Evolutionary conservation across 2,888 invertebrate genomes (phyloP), one percentile per base, ranked within the genome.

Genomic region (Himalopsyche anomala): DNA sequence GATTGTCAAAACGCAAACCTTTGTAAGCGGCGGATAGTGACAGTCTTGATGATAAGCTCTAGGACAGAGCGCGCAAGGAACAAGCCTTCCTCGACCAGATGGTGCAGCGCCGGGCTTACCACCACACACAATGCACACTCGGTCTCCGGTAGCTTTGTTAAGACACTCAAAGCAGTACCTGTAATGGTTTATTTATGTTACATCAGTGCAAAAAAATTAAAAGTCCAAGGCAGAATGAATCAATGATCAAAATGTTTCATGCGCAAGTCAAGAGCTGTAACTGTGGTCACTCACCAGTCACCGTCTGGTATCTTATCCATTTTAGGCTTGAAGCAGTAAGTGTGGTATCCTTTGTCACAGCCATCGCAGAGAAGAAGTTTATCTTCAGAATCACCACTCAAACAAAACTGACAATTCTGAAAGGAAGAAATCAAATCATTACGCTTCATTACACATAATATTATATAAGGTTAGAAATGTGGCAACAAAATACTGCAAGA

Each of bases 261-360:
- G 6, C 6, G 9, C 11, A 11, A 2, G 45, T 11, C 45, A 17
- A 79, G 42, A 85, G 87, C 62, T 85, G 83, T 80, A 88, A 88
- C 17, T 15, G 19, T 79, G 38, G 5, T 92, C 4, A 38, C 95
- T 94, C 90, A 97, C 99, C 99, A 99, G 92, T 99, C 99, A 51
- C 99, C 99, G 89, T 98, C 98, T 28, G 99, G 99, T 92, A 99
- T 99, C 90, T 96, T 96, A 87, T 98, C 98, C 97, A 99, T 97
- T 91, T 96, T 95, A 88, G 99, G 99, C 92, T 97, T 98, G 94
- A 99, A 99, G 93, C 99, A 99, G 91, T 99, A 99, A 81, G 98
- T 99, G 93, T 99, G 99, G 92, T 99, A 99, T 83, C 99, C 99
- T 91, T 98, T 97, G 92, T 99, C 99, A 92, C 99, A 99, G 89